Evolutionary conservation across 2,888 invertebrate species (phyloP).

Genomic region (Phaonia tiefii): DNA sequence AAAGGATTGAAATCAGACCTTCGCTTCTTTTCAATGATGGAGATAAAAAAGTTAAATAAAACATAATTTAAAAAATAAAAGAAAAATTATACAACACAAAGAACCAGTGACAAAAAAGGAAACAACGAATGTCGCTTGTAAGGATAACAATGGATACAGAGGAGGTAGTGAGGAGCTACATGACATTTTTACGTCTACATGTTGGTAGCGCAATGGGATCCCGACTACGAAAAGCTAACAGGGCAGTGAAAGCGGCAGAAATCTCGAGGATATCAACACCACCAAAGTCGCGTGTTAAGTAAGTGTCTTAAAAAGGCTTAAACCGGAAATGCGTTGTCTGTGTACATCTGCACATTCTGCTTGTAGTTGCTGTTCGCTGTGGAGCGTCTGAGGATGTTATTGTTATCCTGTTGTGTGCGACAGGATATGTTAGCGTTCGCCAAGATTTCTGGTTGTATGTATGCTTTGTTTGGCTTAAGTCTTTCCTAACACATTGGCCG

Average conservation of each 20-base stretch:
- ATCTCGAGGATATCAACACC: conserved; percentile 11
- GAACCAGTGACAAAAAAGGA: not conserved
- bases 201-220: conserved; percentile 2
- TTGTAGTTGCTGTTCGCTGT: conserved; percentile 1
- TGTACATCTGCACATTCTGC: conserved; percentile 32
- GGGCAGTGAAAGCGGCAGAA: not conserved
- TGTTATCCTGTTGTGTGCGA: not conserved
- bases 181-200: not conserved
- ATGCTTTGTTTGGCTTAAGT: conserved; percentile 22
- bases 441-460: conserved; percentile 48
- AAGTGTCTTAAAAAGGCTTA: conserved; percentile 67
- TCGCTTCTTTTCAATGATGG: not conserved
- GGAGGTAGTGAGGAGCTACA: conserved; percentile 18
- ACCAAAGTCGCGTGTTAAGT: conserved; percentile 63
- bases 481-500: conserved; percentile 13
- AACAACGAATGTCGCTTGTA: conserved; percentile 28
- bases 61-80: conserved; percentile 25
- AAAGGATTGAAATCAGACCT: not conserved
- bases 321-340: conserved; percentile 65
- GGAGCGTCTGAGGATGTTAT: not conserved
- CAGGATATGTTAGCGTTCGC: conserved; percentile 61
- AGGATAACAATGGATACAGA: conserved; percentile 31
- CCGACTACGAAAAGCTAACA: not conserved
- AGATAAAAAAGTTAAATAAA: conserved; percentile 21
- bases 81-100: conserved; percentile 15